Base-by-base conservation (phyloP, 2,888 invertebrate species). In the Diaprepes abbreviatus region DNA sequence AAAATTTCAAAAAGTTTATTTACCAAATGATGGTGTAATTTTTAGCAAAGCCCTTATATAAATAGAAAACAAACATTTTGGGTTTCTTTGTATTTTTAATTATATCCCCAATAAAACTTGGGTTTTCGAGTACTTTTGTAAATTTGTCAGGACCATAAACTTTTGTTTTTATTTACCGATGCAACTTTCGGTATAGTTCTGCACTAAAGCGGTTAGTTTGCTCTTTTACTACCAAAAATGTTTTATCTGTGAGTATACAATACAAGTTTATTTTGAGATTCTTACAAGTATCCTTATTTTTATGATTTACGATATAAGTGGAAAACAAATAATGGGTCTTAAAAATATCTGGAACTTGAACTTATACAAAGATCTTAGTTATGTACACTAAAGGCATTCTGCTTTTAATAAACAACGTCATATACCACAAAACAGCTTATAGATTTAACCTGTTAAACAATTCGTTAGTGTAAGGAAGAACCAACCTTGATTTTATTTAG, bases 91-190 rank as follows among this genome's bases (percentile, higher is more conserved):
- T 58, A 40, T 68, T 71, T 64, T 55, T 68, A 64, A 71, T 71
- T 71, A 71, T 65, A 71, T 43, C 45, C 64, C 68, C 59, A 71
- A 71, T 71, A 71, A 68, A 71, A 68, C 58, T 63, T 48, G 60
- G 65, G 64, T 59, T 71, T 59, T 71, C 65, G 65, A 71, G 71
- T 68, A 36, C 66, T 71, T 68, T 68, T 67, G 68, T 67, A 64
- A 67, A 68, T 65, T 68, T 71, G 40, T 54, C 71, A 55, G 36
- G 48, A 16, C 45, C 16, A 36, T 71, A 68, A 71, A 71, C 68
- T 71, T 71, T 71, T 66, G 71, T 71, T 64, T 66, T 63, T 66
- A 58, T 66, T 66, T 71, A 52, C 71, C 64, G 71, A 63, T 62
- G 54, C 10, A 33, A 60, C 65, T 55, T 54, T 68, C 63, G 63